These are phyloP conservation scores for Phaethon lepturus DNA, from an alignment of 2,113 vertebrate genomes.

Conservation along the genomic window DNA sequence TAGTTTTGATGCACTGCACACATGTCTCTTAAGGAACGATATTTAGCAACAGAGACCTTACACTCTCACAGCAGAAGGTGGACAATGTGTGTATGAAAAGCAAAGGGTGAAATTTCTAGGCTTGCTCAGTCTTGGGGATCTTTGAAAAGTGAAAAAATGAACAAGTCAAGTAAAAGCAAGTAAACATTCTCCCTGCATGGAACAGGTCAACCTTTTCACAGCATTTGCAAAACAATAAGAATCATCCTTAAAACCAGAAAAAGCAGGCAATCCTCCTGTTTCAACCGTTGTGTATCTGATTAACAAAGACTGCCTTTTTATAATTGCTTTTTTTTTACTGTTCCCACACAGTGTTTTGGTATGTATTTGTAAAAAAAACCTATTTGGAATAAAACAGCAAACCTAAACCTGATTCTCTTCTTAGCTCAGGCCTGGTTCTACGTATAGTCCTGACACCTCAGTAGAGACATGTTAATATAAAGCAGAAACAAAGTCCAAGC, in stretches of 20 bases:
- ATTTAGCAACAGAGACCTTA: background rate
- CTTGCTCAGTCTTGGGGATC: background rate
- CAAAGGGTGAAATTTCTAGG: background rate
- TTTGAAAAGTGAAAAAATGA: background rate
- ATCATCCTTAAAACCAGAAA: background rate
- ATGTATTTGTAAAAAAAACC: background rate
- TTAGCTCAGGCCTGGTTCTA: background rate
- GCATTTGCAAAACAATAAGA: conserved; percentile 7
- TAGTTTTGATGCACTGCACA: background rate
- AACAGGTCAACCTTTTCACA: background rate
- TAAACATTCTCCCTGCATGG: background rate
- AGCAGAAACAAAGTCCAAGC: background rate
- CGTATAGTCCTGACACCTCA: background rate
- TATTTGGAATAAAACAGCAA: background rate
- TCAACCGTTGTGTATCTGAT: background rate
- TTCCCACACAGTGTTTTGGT: background rate
- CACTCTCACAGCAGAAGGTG: background rate
- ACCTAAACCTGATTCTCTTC: background rate
- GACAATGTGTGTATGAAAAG: background rate
- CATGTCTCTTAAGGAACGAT: background rate
- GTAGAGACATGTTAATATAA: background rate
- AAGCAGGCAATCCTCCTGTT: background rate
- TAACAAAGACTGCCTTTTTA: background rate
- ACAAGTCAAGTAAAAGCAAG: background rate
- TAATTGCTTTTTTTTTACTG: background rate